Evolutionary conservation across 2,797 vertebrate species (phyloP), one percentile per base, ranked within the genome.

Genomic region (Pangasius larnaudii): DNA sequence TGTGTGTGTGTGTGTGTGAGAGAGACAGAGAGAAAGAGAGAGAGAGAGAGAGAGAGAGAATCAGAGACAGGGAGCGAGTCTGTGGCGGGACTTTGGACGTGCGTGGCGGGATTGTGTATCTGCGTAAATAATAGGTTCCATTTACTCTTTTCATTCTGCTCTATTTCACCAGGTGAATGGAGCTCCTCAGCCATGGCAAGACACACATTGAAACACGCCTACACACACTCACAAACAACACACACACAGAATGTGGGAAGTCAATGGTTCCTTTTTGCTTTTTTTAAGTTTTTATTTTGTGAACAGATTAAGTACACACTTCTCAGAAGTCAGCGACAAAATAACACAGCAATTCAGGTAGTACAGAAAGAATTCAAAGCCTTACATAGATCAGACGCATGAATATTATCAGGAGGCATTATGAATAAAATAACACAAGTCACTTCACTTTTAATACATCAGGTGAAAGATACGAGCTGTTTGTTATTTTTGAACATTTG

Each of bases 131-230:
- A 97, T 97, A 96, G 96, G 95, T 94, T 93, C 92, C 94, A 97
- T 97, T 98, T 97, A 97, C 95, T 94, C 91, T 90, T 94, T 95
- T 97, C 97, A 95, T 99, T 99, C 98, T 98, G 98, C 98, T 99
- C 98, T 98, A 98, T 96, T 99, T 99, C 96, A 95, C 95, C 92
- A 97, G 96, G 97, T 99, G 98, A 99, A 99, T 98, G 95, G 97
- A 89, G 91, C 93, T 67, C 87, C 58, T 46, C 81, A 61, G 75
- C 86, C 74, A 63, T 75, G 42, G 61, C 67, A 81, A 87, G 79
- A 81, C 69, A 87, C 71, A 75, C 82, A 77, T 77, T 77, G 84
- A 85, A 74, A 85, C 39, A 58, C 87, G 81, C 89, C 51, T 30
- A 83, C 77, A 88, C 79, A 84, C 88, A 86, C 56, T 16, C 82